Evolutionary conservation across 2,113 vertebrate genomes (phyloP).

Genomic region (Megaptera novaeangliae): DNA sequence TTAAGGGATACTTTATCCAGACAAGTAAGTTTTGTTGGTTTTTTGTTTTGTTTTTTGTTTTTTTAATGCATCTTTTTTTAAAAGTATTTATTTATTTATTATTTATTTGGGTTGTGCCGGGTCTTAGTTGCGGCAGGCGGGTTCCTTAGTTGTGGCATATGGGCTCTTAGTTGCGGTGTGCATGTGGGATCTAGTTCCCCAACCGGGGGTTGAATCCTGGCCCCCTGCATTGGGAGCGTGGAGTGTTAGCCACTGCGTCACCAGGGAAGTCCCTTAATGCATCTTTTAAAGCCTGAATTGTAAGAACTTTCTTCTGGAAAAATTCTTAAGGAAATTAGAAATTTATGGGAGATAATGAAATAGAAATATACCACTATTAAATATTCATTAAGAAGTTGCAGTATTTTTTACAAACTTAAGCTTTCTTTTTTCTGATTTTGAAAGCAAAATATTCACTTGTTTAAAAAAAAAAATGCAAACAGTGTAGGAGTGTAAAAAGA

Average conservation of each 20-base stretch:
- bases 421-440: not conserved
- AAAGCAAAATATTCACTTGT: not conserved
- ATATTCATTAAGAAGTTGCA: not conserved
- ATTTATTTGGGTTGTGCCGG: too few relatives aligned
- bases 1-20: conserved; percentile 18
- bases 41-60: not conserved
- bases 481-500: not conserved
- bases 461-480: not conserved
- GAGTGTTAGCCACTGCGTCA: too few relatives aligned
- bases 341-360: not conserved
- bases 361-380: not conserved
- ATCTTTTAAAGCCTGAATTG: conserved; percentile 13
- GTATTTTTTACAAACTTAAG: conserved; percentile 19
- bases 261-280: not conserved
- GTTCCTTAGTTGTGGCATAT: too few relatives aligned
- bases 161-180: too few relatives aligned
- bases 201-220: too few relatives aligned
- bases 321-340: not conserved
- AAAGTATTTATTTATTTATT: too few relatives aligned
- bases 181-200: too few relatives aligned
- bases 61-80: too few relatives aligned
- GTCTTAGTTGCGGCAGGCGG: too few relatives aligned
- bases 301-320: conserved; percentile 35
- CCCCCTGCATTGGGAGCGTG: too few relatives aligned
- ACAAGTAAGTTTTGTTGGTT: not conserved